Evolutionary conservation across 2,797 vertebrate genomes (phyloP), one percentile per base, ranked within the genome.

Genomic region (Sebastes trivittatus): DNA sequence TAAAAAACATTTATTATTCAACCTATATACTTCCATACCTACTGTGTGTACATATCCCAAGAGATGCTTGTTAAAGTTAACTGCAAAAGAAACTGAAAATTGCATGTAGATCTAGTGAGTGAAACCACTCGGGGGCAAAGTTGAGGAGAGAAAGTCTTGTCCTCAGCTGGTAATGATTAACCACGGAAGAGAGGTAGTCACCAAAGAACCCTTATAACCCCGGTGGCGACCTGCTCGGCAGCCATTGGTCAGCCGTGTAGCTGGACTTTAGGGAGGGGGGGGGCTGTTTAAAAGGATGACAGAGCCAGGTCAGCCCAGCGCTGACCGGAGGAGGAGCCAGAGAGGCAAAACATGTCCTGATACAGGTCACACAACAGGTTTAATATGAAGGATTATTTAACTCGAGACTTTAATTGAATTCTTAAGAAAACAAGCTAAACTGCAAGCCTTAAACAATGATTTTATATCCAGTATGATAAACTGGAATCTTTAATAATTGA

Each of bases 81-180:
- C 14, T 62, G 63, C 29, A 74, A 2, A 61, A 16, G 34, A 36
- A 42, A n/a, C 3, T 6, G 20, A 46, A 59, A 34, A 29, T 1
- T 23, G 7, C 46, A 63, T 29, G 18, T 27, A 49, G 18, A 13
- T 36, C 1, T 34, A 62, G 58, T 58, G 29, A 63, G 75, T 72
- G 56, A 71, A 75, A 42, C 6, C 9, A 27, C 29, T 63, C 3
- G 4, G 29, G 64, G 71, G 58, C 29, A 82, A 87, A 81, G 74
- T 42, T 73, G 46, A 75, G 30, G 22, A 71, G 72, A 87, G 81
- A 81, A 81, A 78, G 84, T 82, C 25, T 4, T 5, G 2, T 82
- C 61, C 18, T 32, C 81, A 85, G 72, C 78, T 90, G 88, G 46
- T 84, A 92, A 93, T 93, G 71, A 92, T 93, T 91, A 90, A 93